Conservation (phyloP, 1,140 invertebrate genomes). For the Mya arenaria region DNA sequence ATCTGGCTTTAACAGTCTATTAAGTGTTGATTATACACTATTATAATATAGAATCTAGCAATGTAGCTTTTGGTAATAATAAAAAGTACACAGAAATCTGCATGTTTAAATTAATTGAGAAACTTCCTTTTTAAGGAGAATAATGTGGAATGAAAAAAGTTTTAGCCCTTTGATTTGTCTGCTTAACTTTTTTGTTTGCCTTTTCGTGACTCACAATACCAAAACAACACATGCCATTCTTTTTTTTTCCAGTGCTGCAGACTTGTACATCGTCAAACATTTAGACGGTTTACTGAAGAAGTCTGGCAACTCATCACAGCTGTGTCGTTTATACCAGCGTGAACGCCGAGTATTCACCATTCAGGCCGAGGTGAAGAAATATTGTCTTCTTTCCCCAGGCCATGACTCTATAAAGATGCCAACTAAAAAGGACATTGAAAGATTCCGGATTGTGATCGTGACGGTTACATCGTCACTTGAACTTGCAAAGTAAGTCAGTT, state of each 20-base stretch:
- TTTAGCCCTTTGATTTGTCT: too few relatives aligned
- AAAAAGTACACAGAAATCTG: too few relatives aligned
- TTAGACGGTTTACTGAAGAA: constrained; percentile 80
- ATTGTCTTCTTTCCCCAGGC: constrained; percentile 86
- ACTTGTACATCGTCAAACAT: constrained; percentile 89
- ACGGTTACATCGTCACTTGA: constrained; percentile 88
- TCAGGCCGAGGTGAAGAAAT: constrained; percentile 86
- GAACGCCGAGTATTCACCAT: constrained; percentile 89
- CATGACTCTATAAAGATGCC: constrained; percentile 85
- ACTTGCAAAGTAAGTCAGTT: constrained; percentile 53
- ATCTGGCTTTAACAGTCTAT: too few relatives aligned
- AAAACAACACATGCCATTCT: neutral
- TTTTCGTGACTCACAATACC: too few relatives aligned
- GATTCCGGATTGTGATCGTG: constrained; percentile 89
- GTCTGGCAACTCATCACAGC: constrained; percentile 20
- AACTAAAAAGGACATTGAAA: constrained; percentile 86
- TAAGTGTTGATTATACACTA: too few relatives aligned
- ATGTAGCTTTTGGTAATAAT: too few relatives aligned
- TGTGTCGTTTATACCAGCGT: constrained; percentile 88
- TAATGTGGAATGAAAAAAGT: too few relatives aligned
- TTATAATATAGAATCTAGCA: too few relatives aligned
- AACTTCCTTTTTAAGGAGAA: too few relatives aligned
- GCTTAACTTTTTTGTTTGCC: too few relatives aligned
- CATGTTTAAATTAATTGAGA: too few relatives aligned
- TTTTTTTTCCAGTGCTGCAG: constrained; percentile 82